These are phyloP conservation scores for Nebria brevicollis DNA, from an alignment of 2,888 invertebrate species.

Conservation along the genomic window DNA sequence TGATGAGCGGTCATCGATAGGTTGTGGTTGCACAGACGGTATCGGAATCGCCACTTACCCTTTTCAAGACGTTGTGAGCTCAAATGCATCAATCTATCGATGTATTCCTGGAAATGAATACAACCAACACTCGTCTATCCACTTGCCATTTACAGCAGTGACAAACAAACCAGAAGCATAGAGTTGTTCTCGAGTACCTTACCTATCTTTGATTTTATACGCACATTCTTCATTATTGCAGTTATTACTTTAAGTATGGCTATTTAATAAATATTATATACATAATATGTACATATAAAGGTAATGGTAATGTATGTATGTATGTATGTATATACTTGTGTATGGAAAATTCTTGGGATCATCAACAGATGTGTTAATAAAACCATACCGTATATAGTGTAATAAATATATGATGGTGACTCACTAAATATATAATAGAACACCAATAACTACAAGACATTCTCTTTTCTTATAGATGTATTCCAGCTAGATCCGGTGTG, in stretches of 20 bases:
- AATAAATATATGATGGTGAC: neutral
- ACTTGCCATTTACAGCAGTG: conserved; percentile 1
- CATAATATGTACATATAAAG: too few species aligned
- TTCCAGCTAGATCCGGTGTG: neutral
- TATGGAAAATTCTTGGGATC: too few species aligned
- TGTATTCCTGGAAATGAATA: neutral
- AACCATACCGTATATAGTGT: too few species aligned
- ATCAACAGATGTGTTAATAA: neutral
- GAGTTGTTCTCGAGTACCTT: neutral
- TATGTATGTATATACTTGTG: too few species aligned
- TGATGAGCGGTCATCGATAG: neutral
- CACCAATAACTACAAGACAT: neutral
- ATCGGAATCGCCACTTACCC: neutral
- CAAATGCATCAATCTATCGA: neutral
- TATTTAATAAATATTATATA: too few species aligned
- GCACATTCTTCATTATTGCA: too few species aligned
- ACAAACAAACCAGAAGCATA: neutral
- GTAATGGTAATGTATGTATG: too few species aligned
- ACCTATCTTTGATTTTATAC: too few species aligned
- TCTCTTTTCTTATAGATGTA: neutral
- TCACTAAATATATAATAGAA: neutral
- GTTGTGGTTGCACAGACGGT: neutral
- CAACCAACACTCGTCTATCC: neutral
- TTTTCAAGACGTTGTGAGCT: neutral
- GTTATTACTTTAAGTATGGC: too few species aligned